Evolutionary conservation across 2,797 vertebrate species (phyloP), one percentile per base, ranked within the genome.

Genomic region (Yasuhikotakia modesta): DNA sequence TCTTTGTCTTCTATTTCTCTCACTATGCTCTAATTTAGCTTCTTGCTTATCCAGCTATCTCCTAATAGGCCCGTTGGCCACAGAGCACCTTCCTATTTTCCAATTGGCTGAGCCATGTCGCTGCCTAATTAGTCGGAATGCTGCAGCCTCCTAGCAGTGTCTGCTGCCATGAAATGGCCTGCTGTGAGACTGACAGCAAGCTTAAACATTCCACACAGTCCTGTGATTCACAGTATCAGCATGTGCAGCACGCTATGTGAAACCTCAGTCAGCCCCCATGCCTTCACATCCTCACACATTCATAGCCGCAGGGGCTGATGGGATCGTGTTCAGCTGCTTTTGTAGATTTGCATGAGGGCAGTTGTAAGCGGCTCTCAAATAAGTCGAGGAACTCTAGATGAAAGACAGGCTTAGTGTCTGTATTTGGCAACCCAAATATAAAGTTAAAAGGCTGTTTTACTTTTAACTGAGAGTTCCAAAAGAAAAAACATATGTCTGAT

Each of bases 101-200:
- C 90, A 87, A 91, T 83, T 90, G 91, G 81, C 87, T 91, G 91
- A 88, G 85, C 87, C 84, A 86, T 88, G 91, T 89, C 45, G 24
- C 90, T 87, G 89, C 87, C 87, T 92, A 92, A 92, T 93, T 93
- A 92, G 89, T 87, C 87, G 78, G 81, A 89, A 86, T 89, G 87
- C 89, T 89, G 65, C 65, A 69, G 65, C 53, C 65, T 77, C 65
- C 53, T 43, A 46, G 65, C 87, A 87, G 83, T 83, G 83, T 85
- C 84, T 86, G 73, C 83, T 89, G 90, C 88, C 86, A 60, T 77
- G 74, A 77, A 77, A 77, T 76, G 17, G 22, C 45, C 35, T 63
- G 58, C 65, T 64, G 50, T 70, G 39, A 70, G 79, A 84, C 79
- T 81, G 79, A 81, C 79, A 79, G 30, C 39, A 70, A 46, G 82